phyloP scores from a whole-genome alignment of 2,797 vertebrate species.

The Gymnoscopelus braueri region DNA sequence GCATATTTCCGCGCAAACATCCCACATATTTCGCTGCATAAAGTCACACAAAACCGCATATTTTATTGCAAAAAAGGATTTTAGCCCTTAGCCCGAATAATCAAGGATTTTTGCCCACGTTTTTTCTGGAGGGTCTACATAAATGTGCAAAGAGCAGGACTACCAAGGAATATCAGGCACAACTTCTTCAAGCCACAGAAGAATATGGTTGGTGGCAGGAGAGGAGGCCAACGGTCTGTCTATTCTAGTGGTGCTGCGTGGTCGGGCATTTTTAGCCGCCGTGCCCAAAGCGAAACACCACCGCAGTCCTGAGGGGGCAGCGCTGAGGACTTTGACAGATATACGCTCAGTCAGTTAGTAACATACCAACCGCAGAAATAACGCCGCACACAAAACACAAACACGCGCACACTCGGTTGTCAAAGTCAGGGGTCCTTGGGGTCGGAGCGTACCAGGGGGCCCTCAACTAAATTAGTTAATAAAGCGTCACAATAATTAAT shows the following conservation, averaged over 20 bases:
- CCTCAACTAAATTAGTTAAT: too few species aligned
- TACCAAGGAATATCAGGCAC: slow-evolving; percentile 39
- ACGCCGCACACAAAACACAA: slow-evolving; percentile 25
- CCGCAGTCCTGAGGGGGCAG: slow-evolving; percentile 30
- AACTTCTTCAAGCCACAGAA: slow-evolving; percentile 49
- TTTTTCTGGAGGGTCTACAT: too few species aligned
- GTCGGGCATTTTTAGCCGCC: slow-evolving; percentile 71
- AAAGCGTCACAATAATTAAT: too few species aligned
- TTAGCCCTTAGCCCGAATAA: too few species aligned
- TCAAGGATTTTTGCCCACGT: too few species aligned
- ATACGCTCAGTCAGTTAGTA: slow-evolving; percentile 11
- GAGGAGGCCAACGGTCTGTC: slow-evolving; percentile 50
- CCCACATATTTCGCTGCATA: too few species aligned
- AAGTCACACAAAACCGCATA: too few species aligned
- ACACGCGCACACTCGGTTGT: neutral
- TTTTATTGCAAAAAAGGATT: too few species aligned
- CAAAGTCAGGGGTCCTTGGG: too few species aligned
- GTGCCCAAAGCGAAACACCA: slow-evolving; percentile 54
- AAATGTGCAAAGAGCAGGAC: slow-evolving; percentile 24
- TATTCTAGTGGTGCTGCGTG: slow-evolving; percentile 66
- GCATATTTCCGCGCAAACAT: too few species aligned
- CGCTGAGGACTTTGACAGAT: slow-evolving; percentile 38
- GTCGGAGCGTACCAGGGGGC: too few species aligned
- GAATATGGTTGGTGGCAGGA: slow-evolving; percentile 52
- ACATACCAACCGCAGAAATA: too few species aligned